These are phyloP conservation scores for Genyomyrus donnyi DNA, from an alignment of 2,113 vertebrate genomes.

Conservation along the genomic window DNA sequence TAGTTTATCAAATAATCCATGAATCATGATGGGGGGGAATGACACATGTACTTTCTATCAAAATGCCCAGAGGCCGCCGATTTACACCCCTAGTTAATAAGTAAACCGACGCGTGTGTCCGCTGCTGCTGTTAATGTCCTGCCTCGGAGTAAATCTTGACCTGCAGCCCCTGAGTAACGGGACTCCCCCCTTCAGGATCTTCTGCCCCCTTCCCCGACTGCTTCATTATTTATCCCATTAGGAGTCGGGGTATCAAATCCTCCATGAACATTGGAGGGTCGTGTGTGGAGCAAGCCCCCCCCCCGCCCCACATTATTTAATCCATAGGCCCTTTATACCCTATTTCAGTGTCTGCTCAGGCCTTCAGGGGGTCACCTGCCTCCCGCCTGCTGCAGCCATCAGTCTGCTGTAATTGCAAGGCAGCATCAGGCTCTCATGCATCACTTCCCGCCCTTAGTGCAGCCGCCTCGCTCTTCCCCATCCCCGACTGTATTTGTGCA, in stretches of 20 bases:
- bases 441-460: conserved; percentile 61
- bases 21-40: not conserved
- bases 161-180: not conserved
- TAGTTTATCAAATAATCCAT: not conserved
- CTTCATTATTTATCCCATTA: conserved; percentile 59
- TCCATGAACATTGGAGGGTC: conserved; percentile 26
- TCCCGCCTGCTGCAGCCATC: conserved; percentile 58
- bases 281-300: not conserved
- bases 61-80: not conserved
- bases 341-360: conserved; percentile 45
- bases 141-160: not conserved
- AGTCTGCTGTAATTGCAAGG: conserved; percentile 58
- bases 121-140: not conserved
- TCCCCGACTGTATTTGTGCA: conserved; percentile 44
- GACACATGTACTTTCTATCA: not conserved
- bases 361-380: conserved; percentile 63
- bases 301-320: conserved; percentile 64
- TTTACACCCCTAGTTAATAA: not conserved
- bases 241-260: conserved; percentile 16
- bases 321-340: conserved; percentile 53
- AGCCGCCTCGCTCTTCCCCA: conserved; percentile 57
- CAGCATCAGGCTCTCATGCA: conserved; percentile 53
- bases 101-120: fast-evolving
- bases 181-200: not conserved
- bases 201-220: not conserved